Base-by-base conservation (phyloP, 2,113 vertebrate species). In the Hippocampus abdominalis region DNA sequence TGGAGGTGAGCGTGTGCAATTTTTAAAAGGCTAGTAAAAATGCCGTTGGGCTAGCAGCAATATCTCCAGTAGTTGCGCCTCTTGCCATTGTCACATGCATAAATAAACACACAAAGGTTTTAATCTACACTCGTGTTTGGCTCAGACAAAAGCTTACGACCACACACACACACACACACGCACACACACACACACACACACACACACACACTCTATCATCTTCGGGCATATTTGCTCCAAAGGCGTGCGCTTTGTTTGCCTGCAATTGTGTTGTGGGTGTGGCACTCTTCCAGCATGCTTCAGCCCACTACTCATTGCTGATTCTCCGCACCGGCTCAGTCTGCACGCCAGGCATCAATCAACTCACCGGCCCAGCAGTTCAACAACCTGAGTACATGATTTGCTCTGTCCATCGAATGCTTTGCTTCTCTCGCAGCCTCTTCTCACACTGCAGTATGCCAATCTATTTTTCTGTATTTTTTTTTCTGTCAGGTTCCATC, bases 311-410 rank as follows among this genome's bases (percentile, higher is more conserved):
- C 57, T 60, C 60, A 62, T 62, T 62, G 32, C 18, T 62, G 60
- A 62, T 62, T 62, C 60, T 21, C 32, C 20, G 20, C 32, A 62
- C 4, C 32, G 20, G 7, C 60, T 39, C 21, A 36, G 18, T 62
- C 20, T 62, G 60, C 60, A 39, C 20, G 32, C 10, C 60, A 62
- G 60, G 32, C 60, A 62, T 62, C 60, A 39, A 39, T 62, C 60
- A 62, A 11, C 60, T 62, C 60, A 39, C 32, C 20, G 11, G 60
- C 60, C 32, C 36, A 21, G 27, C 60, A 62, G 32, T 39, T 39
- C 32, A 21, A 62, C 60, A 62, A 61, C 32, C 16, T 5, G 32
- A 62, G 60, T 62, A 62, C 60, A 62, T 62, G 20, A 39, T 62
- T 62, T 39, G 32, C 20, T 62, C 32, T 62, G 60, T 62, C 60